These are phyloP conservation scores for Scaptomyza graminum DNA, from an alignment of 1,140 invertebrate species.

Conservation along the genomic window DNA sequence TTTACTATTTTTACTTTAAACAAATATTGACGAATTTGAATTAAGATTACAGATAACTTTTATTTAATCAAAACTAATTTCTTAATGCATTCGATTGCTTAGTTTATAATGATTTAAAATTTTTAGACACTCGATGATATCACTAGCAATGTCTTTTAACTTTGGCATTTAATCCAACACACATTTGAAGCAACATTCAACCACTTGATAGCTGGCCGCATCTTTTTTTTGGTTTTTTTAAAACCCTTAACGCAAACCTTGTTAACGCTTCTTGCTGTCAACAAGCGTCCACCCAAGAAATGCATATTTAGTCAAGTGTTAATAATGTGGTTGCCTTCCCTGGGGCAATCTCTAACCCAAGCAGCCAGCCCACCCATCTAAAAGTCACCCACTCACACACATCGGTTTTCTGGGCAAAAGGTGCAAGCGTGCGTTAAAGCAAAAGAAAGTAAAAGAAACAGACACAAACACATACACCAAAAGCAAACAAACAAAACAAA, in stretches of 20 bases:
- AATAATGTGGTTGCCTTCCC: constrained; percentile 78
- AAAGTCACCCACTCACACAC: constrained; percentile 5
- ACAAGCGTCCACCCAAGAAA: constrained; percentile 74
- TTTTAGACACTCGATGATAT: background rate
- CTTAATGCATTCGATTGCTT: too few relatives aligned
- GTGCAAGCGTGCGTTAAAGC: constrained; percentile 77
- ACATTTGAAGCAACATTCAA: background rate
- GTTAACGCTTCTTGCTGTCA: constrained; percentile 70
- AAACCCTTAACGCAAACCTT: constrained; percentile 50
- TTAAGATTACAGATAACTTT: too few relatives aligned
- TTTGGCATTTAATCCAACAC: background rate
- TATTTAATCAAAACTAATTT: too few relatives aligned
- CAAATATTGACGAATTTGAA: too few relatives aligned
- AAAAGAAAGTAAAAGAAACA: constrained; percentile 37
- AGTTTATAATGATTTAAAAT: too few relatives aligned
- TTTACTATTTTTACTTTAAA: too few relatives aligned
- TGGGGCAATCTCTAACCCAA: constrained; percentile 37
- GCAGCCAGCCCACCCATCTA: constrained; percentile 7
- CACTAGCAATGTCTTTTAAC: background rate
- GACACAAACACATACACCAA: constrained; percentile 12
- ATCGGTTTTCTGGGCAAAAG: constrained; percentile 35
- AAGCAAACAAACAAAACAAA: constrained; percentile 53
- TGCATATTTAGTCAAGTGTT: constrained; percentile 84
- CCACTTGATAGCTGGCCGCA: constrained; percentile 4
- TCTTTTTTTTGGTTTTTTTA: constrained; percentile 18